Evolutionary conservation across 2,888 invertebrate genomes (phyloP).

Genomic region (Nomada lathburiana): DNA sequence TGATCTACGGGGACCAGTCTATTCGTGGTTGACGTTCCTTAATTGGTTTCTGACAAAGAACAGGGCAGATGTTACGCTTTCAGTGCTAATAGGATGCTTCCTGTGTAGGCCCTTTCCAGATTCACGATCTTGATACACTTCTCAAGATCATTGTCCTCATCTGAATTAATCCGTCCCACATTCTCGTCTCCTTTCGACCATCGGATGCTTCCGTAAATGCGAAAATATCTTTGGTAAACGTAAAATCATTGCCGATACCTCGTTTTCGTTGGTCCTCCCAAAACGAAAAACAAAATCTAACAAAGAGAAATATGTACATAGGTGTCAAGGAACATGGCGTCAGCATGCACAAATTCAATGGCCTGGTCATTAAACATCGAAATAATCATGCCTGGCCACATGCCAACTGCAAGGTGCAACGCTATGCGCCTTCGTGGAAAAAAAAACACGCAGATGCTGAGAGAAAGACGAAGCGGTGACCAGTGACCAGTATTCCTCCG

Average conservation of each 20-base stretch:
- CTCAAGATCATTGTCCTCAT: conserved; percentile 1
- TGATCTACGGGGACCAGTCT: conserved; percentile 23
- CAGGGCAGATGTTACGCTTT: conserved; percentile 35
- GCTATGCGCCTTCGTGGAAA: conserved; percentile 46
- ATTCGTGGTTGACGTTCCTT: conserved; percentile 11
- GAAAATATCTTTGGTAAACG: neutral
- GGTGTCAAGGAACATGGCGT: conserved; percentile 63
- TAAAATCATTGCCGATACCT: conserved; percentile 46
- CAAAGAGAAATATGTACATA: conserved; percentile 21
- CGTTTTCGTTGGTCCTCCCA: conserved; percentile 29
- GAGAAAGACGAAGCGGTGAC: conserved; percentile 43
- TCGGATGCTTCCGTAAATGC: neutral
- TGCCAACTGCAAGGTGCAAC: conserved; percentile 70
- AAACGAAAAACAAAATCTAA: conserved; percentile 15
- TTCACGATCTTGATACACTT: conserved; percentile 18
- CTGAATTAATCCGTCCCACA: conserved; percentile 2
- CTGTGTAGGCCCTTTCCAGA: conserved; percentile 23
- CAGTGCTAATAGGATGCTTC: conserved; percentile 28
- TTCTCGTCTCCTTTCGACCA: neutral
- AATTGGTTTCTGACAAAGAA: conserved; percentile 45
- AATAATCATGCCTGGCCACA: conserved; percentile 74
- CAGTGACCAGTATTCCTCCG: conserved; percentile 21
- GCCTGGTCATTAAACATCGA: conserved; percentile 55
- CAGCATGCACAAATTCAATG: conserved; percentile 71
- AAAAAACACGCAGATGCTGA: conserved; percentile 42